Evolutionary conservation across 2,113 vertebrate genomes (phyloP).

Genomic region (Cebidichthys violaceus): DNA sequence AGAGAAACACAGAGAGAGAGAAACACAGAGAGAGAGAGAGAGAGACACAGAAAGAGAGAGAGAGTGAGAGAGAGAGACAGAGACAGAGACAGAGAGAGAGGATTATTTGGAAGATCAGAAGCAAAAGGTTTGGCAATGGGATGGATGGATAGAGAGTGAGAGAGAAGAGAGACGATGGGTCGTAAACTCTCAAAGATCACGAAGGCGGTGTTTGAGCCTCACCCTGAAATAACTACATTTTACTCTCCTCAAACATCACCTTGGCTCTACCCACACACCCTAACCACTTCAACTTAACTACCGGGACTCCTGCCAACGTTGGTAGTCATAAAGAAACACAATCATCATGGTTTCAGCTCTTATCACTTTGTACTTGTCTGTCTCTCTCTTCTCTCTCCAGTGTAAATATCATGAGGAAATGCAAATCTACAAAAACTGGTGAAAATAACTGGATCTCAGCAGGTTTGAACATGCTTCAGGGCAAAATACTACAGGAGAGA

Average conservation of each 20-base stretch:
- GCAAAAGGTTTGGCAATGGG: not conserved
- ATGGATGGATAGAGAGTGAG: no score
- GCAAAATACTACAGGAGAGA: conserved; percentile 5
- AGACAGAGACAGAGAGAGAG: not conserved
- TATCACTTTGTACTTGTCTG: not conserved
- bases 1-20: no score
- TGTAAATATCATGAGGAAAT: not conserved
- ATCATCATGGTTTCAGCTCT: conserved; percentile 12
- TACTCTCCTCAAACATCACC: conserved; percentile 48
- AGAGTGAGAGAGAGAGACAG: no score
- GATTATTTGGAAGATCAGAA: conserved; percentile 24
- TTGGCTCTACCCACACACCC: conserved; percentile 24
- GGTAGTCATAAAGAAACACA: conserved; percentile 15
- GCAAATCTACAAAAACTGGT: not conserved
- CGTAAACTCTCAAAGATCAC: conserved; percentile 29
- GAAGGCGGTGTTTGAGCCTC: conserved; percentile 34
- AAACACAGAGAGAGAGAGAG: no score
- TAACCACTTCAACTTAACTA: conserved; percentile 4
- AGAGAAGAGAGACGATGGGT: not conserved
- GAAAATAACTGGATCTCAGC: not conserved
- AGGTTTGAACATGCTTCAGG: conserved; percentile 11
- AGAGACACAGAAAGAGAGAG: no score
- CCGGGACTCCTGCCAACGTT: conserved; percentile 21
- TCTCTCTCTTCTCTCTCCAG: not conserved
- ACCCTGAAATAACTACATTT: conserved; percentile 47